phyloP scores from a whole-genome alignment of 2,113 vertebrate species.

The Nannobrachium achirus region DNA sequence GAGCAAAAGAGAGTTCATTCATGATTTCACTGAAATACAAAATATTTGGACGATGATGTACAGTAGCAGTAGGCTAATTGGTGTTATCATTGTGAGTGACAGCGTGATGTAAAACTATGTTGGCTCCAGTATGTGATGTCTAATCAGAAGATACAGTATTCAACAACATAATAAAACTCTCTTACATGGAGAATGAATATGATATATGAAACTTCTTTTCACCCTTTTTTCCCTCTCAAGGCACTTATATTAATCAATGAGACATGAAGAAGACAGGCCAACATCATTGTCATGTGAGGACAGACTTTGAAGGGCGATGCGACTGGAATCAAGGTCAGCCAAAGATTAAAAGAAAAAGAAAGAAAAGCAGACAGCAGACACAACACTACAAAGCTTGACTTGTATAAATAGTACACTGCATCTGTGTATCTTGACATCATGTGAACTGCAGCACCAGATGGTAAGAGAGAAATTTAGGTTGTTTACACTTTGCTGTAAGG shows the following conservation, averaged over 20 bases:
- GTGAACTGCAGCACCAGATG: background rate
- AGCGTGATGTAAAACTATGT: no score
- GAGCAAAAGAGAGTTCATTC: conserved; percentile 37
- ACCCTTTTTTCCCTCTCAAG: background rate
- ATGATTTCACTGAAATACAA: conserved; percentile 12
- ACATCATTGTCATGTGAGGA: conserved; percentile 24
- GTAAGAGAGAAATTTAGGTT: background rate
- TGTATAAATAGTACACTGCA: conserved; percentile 3
- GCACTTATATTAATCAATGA: background rate
- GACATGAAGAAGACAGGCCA: background rate
- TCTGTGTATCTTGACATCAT: conserved; percentile 9
- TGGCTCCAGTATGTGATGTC: no score
- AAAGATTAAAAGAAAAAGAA: conserved; percentile 61
- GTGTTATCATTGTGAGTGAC: background rate
- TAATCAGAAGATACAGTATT: no score
- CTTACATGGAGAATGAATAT: no score
- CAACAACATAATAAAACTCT: no score
- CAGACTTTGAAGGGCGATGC: conserved; percentile 50
- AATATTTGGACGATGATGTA: background rate
- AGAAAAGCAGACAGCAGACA: conserved; percentile 35
- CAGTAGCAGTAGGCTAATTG: background rate
- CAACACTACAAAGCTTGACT: conserved; percentile 5
- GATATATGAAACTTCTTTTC: no score
- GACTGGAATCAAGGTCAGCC: conserved; percentile 58
- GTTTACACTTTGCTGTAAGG: background rate